A percentile compares a stretch with the other conserved stretches of the same genome.
Evolutionary conservation across 2,113 vertebrate species (phyloP).

Genomic region (Tachuris rubrigastra): DNA sequence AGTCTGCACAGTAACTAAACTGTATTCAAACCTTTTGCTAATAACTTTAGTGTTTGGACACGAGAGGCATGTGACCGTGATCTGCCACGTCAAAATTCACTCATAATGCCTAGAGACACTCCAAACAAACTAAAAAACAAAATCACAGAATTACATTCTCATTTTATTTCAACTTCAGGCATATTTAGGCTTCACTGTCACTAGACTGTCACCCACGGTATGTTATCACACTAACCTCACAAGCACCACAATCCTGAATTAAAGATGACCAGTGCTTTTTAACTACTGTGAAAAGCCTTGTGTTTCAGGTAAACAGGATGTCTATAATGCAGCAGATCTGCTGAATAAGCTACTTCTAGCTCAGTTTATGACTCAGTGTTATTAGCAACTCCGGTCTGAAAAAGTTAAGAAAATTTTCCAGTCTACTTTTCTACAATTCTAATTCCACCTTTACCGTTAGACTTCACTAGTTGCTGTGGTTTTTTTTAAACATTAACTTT

Average conservation of each 20-base stretch:
- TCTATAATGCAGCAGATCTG: background rate
- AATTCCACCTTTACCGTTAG: background rate
- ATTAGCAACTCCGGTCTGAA: background rate
- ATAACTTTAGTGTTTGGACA: background rate
- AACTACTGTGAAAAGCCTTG: background rate
- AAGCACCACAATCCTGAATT: background rate
- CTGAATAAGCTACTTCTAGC: background rate
- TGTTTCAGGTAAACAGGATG: background rate
- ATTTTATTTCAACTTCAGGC: constrained; percentile 11
- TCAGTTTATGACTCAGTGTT: background rate
- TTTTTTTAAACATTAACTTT: background rate
- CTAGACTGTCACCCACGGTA: background rate
- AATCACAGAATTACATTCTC: background rate
- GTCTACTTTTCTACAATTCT: background rate
- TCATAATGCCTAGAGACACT: background rate
- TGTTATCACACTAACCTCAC: background rate
- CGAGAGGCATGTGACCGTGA: background rate
- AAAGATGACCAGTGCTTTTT: background rate
- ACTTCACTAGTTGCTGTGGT: background rate
- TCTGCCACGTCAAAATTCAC: background rate
- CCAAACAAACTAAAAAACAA: background rate
- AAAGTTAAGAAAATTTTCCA: background rate
- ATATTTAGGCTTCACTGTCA: background rate
- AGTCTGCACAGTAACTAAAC: background rate
- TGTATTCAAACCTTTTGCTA: background rate